Evolutionary conservation across 2,113 vertebrate species (phyloP).

Genomic region (Blennius ocellaris): DNA sequence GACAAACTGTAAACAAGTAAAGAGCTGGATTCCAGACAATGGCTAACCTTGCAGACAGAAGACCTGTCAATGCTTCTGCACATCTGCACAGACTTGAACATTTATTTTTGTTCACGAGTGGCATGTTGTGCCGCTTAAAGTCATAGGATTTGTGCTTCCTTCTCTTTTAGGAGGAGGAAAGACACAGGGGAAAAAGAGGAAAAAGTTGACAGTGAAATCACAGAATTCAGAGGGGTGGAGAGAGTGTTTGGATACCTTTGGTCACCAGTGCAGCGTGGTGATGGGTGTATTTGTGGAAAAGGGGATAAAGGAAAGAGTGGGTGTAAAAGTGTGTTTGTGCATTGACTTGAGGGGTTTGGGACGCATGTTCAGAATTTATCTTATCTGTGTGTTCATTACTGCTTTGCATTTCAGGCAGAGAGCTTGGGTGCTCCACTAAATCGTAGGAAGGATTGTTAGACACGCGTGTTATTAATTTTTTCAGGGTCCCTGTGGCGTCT

Average conservation of each 20-base stretch:
- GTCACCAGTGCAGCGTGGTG: slow-evolving; percentile 28
- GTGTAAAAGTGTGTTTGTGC: slow-evolving; percentile 62
- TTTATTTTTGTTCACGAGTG: slow-evolving; percentile 38
- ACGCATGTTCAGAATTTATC: slow-evolving; percentile 81
- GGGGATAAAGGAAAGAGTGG: slow-evolving; percentile 45
- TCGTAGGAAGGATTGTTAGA: slow-evolving; percentile 87
- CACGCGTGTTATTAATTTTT: slow-evolving; percentile 89
- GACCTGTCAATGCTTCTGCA: slow-evolving; percentile 34
- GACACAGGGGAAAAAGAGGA: slow-evolving; percentile 3
- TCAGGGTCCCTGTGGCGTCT: slow-evolving; percentile 82
- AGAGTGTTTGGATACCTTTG: slow-evolving; percentile 51
- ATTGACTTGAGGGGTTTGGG: slow-evolving; percentile 63
- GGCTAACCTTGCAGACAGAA: slow-evolving; percentile 52
- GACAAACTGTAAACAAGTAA: slow-evolving; percentile 37
- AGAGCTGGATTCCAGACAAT: slow-evolving; percentile 45
- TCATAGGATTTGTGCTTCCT: slow-evolving; percentile 36
- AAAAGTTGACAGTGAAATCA: slow-evolving; percentile 18
- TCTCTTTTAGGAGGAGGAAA: slow-evolving; percentile 6
- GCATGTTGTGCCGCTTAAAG: slow-evolving; percentile 27
- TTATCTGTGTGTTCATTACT: slow-evolving; percentile 80
- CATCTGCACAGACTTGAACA: slow-evolving; percentile 36
- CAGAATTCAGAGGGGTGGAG: slow-evolving; percentile 10
- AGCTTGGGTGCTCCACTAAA: slow-evolving; percentile 83
- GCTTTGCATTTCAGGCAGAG: slow-evolving; percentile 85
- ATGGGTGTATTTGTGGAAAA: slow-evolving; percentile 51